These are phyloP conservation scores for Sebastes itinus DNA, from an alignment of 2,797 vertebrate species.

Conservation along the genomic window DNA sequence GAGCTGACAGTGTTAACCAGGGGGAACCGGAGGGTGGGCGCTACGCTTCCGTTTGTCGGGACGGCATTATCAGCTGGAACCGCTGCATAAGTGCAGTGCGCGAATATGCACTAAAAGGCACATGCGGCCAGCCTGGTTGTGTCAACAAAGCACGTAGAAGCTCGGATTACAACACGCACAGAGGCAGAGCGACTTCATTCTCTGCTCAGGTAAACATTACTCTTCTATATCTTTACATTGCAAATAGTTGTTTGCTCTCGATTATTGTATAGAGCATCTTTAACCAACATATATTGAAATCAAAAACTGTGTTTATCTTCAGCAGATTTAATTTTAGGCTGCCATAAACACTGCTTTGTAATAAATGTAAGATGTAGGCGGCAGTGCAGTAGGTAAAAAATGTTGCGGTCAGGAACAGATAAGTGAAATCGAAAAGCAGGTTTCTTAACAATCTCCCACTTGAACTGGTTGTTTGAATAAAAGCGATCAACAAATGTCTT, in stretches of 20 bases:
- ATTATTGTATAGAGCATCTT: no score
- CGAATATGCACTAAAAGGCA: no score
- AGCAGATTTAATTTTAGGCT: neutral
- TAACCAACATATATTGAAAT: neutral
- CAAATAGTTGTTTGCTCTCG: neutral
- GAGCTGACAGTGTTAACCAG: no score
- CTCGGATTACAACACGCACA: neutral
- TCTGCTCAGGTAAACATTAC: neutral
- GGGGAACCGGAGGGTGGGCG: no score
- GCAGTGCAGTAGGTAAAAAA: neutral
- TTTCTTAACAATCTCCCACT: neutral
- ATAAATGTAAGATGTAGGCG: no score
- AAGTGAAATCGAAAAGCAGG: neutral
- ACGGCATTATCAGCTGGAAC: no score
- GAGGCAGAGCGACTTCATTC: neutral
- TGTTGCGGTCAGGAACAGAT: neutral
- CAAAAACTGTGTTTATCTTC: neutral
- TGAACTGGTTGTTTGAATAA: neutral
- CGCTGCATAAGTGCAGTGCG: no score
- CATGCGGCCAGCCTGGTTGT: no score
- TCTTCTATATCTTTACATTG: neutral
- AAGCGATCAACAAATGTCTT: neutral
- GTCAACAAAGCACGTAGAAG: no score
- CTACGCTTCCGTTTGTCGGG: no score
- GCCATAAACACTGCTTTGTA: neutral